Evolutionary conservation across 2,888 invertebrate species (phyloP), one percentile per base, ranked within the genome.

Genomic region (Pemphredon lugubris): DNA sequence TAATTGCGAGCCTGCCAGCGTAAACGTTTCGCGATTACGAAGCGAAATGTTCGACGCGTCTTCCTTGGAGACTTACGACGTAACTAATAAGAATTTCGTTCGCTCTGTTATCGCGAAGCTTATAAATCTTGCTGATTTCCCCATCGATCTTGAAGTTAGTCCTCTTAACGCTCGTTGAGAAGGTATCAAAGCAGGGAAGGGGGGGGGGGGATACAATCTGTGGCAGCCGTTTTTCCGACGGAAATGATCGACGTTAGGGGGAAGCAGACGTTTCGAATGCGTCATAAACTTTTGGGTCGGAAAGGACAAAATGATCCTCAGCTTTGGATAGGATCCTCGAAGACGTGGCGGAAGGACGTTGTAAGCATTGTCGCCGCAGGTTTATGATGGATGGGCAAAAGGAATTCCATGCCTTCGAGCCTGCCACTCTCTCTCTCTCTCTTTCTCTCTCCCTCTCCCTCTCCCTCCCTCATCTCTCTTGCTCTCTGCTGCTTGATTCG

Each of bases 381-480:
- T 75, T 79, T 65, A 84, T 85, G 85, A 85, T 85, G 81, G 84
- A 85, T 85, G 84, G 79, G 79, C 74, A 74, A 69, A 75, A 76
- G 70, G 75, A 75, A 84, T 81, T 77, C 77, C 72, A 61, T 67
- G 68, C 42, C 65, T 63, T 69, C 61, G 66, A 55, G 73, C 44
- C 57, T 53, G 60, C 45, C 45, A 44, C 50, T 50, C 42, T 16
- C 21, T 21, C 42, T 26, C 63, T 73, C 68, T n/a, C n/a, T n/a
- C n/a, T n/a, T 26, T 3, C 26, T 26, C 26, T 45, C 26, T 26
- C 26, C 26, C 26, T 26, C 26, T 7, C 26, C 26, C 26, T 16
- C 26, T 26, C 7, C 26, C 26, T 26, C 26, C 26, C 26, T 26
- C n/a, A n/a, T n/a, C n/a, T n/a, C n/a, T n/a, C n/a, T n/a, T n/a